Evolutionary conservation across 2,797 vertebrate genomes (phyloP).

Genomic region (Iguana delicatissima): DNA sequence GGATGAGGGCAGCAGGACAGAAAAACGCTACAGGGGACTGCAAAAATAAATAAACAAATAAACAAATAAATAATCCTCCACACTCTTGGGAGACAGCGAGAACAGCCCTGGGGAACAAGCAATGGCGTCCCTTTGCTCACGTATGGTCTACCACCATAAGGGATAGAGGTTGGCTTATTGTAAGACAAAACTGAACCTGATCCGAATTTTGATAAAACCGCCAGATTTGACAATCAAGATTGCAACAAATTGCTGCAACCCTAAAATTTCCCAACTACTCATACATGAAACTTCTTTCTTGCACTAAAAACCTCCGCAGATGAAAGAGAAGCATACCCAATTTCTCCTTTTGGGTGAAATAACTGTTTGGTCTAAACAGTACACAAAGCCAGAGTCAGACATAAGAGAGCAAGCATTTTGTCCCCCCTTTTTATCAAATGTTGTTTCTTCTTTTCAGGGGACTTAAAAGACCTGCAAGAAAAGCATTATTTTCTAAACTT

Average conservation of each 20-base stretch:
- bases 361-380: not conserved
- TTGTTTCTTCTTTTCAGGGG: constrained; percentile 12
- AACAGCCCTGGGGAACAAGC: too few relatives aligned
- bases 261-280: not conserved
- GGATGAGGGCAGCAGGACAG: too few relatives aligned
- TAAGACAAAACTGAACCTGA: not conserved
- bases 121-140: too few relatives aligned
- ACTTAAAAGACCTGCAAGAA: constrained; percentile 17
- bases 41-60: too few relatives aligned
- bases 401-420: not conserved
- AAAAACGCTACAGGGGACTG: too few relatives aligned
- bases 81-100: too few relatives aligned
- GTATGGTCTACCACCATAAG: not conserved
- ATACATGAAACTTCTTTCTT: not conserved
- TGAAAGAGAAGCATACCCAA: not conserved
- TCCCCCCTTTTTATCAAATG: not conserved
- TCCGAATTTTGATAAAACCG: not conserved
- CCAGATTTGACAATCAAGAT: not conserved
- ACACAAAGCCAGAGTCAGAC: constrained; percentile 7
- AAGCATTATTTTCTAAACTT: constrained; percentile 33
- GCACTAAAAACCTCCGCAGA: not conserved
- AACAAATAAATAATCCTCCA: too few relatives aligned
- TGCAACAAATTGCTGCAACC: not conserved
- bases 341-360: constrained; percentile 23
- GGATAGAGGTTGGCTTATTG: not conserved